Conservation (phyloP, 2,113 vertebrate genomes). For the Crotalus helleri region DNA sequence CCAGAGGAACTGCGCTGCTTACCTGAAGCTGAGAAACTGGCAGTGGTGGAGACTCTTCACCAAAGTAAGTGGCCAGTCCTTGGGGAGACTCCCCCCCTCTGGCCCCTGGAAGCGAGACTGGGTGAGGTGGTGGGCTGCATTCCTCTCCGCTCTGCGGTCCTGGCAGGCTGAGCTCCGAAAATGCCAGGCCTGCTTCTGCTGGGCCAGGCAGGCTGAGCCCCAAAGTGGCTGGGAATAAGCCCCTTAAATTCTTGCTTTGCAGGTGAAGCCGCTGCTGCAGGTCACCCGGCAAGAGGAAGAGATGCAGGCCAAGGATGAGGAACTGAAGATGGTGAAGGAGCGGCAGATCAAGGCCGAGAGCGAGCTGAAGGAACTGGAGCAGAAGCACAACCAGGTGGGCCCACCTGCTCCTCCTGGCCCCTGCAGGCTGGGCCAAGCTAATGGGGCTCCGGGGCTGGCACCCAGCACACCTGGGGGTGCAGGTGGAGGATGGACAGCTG, state of each 20-base stretch:
- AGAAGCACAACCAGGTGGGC: constrained; percentile 85
- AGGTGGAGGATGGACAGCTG: no score
- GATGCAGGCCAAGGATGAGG: constrained; percentile 93
- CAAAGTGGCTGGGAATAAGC: not conserved
- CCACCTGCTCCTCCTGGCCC: not conserved
- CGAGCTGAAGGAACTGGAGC: constrained; percentile 84
- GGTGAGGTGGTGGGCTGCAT: not conserved
- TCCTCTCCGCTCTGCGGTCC: not conserved
- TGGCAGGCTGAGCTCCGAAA: no score
- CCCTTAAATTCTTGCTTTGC: not conserved
- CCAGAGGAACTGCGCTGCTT: constrained; percentile 92
- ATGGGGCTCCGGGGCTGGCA: not conserved
- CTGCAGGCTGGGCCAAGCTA: not conserved
- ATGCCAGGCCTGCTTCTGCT: not conserved
- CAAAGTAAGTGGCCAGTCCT: constrained; percentile 72
- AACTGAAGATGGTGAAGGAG: constrained; percentile 82
- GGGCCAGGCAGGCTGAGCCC: not conserved
- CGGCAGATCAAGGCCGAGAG: constrained; percentile 78
- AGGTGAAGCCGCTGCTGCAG: constrained; percentile 97
- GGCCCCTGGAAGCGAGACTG: not conserved
- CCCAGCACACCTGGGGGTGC: not conserved
- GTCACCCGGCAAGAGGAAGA: constrained; percentile 96
- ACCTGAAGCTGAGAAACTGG: constrained; percentile 94
- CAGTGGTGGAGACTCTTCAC: constrained; percentile 98
- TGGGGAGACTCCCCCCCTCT: not conserved